Base-by-base conservation (phyloP, 1,140 invertebrate genomes). In the Aphaenogaster ashmeadi region DNA sequence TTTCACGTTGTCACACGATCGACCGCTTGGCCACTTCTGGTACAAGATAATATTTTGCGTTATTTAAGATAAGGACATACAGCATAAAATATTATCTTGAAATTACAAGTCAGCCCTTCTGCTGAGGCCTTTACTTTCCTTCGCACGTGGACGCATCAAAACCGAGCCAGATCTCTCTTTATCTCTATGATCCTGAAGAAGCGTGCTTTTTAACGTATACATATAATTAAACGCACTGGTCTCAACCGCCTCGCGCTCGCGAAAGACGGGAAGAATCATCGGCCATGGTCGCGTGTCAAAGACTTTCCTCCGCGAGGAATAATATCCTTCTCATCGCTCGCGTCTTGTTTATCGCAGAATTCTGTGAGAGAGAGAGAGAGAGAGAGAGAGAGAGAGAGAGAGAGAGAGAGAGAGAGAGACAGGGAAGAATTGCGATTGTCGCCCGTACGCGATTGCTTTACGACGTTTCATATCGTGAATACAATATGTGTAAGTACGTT, bases 341-440 rank as follows among this genome's bases (percentile, higher is more conserved):
- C 64, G 60, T 77, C 89, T 91, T 93, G 91, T 91, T 91, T 91
- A 90, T 92, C 91, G 92, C 91, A 91, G 86, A 85, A 64, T 71
- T 64, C 4, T 38, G 8, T 52, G 2, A 41, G 2, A 21, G 66
- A 36, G 6, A 33, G 27, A 36, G 44, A 44, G 8, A 18, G 27
- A 27, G 6, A 47, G 2, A 44, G 77, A 52, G 4, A 41, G n/a
- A n/a, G n/a, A n/a, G n/a, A n/a, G 2, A 41, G 2, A 21, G 66
- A 36, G 6, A 33, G 27, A 36, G 44, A 44, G 8, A 18, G 27
- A 27, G 6, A 47, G 2, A 44, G 77, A 52, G 4, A 41, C 3
- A 33, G 11, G 33, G 11, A 9, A 54, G 36, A 27, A 33, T 66
- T 33, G 44, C 36, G 54, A 83, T 83, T 60, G 80, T 47, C 44